These are phyloP conservation scores for Hedya salicella DNA, from an alignment of 2,888 invertebrate species.

Conservation along the genomic window DNA sequence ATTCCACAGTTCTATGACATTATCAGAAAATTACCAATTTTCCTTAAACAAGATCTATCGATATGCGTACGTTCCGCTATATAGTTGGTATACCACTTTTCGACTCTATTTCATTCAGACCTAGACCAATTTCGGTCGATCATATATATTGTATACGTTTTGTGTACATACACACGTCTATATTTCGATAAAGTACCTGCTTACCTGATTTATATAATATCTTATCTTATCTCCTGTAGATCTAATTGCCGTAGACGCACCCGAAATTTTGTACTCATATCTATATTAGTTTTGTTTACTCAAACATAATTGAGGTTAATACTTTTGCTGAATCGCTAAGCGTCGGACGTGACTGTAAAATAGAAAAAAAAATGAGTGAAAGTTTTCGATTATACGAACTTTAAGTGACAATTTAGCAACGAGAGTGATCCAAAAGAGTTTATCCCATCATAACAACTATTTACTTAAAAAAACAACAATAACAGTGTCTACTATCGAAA, in stretches of 20 bases:
- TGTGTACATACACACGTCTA: not conserved
- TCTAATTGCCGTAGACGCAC: constrained; percentile 71
- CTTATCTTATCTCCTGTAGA: constrained; percentile 60
- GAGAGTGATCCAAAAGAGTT: not conserved
- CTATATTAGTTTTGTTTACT: constrained; percentile 59
- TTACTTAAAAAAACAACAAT: not conserved
- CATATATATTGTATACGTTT: not conserved
- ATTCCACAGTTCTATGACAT: no score
- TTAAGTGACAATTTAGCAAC: not conserved
- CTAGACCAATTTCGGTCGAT: no score
- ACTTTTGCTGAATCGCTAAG: constrained; percentile 49
- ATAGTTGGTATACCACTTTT: no score
- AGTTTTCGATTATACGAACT: constrained; percentile 24
- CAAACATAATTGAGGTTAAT: constrained; percentile 56
- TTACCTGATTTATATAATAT: constrained; percentile 59
- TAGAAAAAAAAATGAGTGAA: constrained; percentile 16
- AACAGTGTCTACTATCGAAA: no score
- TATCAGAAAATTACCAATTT: no score
- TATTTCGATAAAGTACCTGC: constrained; percentile 25
- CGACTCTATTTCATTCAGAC: no score
- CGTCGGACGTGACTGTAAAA: constrained; percentile 47
- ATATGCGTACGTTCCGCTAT: no score
- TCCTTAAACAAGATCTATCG: no score
- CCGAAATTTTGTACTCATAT: constrained; percentile 57
- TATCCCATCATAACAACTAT: not conserved